Percentiles rank a stretch among this genome's conserved stretches.
These are phyloP conservation scores for Lepas anatifera DNA, from an alignment of 2,888 invertebrate genomes.

Conservation along the genomic window DNA sequence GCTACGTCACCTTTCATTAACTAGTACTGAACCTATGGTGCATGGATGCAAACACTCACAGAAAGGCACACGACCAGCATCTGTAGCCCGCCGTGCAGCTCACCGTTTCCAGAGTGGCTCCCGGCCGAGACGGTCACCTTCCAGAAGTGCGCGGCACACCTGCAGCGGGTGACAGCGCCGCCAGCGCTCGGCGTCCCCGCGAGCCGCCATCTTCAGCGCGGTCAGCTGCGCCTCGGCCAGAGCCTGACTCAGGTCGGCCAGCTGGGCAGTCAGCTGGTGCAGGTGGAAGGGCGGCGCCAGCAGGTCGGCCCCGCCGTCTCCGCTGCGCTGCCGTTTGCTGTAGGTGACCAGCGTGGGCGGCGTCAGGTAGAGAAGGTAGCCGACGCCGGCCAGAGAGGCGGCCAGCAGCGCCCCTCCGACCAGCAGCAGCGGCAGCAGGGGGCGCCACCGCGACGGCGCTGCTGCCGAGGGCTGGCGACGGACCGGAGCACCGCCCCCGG, in stretches of 20 bases:
- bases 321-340: slow-evolving; percentile 6
- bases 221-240: slow-evolving; percentile 5
- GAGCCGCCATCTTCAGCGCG: not conserved
- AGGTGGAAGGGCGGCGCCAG: not conserved
- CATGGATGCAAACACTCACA: too few relatives aligned
- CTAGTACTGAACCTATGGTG: too few relatives aligned
- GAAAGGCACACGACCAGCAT: too few relatives aligned
- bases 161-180: not conserved
- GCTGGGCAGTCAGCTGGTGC: not conserved
- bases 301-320: not conserved
- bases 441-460: not conserved
- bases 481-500: too few relatives aligned
- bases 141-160: not conserved
- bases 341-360: slow-evolving; percentile 11
- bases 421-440: not conserved
- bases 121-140: not conserved
- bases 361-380: not conserved
- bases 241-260: not conserved
- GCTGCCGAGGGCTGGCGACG: too few relatives aligned
- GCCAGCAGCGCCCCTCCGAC: not conserved
- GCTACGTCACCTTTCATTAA: too few relatives aligned
- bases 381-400: not conserved
- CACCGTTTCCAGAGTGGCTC: not conserved
- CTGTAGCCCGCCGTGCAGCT: too few relatives aligned
- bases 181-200: not conserved